Evolutionary conservation across 1,140 invertebrate species (phyloP).

Genomic region (Pollicipes pollicipes): DNA sequence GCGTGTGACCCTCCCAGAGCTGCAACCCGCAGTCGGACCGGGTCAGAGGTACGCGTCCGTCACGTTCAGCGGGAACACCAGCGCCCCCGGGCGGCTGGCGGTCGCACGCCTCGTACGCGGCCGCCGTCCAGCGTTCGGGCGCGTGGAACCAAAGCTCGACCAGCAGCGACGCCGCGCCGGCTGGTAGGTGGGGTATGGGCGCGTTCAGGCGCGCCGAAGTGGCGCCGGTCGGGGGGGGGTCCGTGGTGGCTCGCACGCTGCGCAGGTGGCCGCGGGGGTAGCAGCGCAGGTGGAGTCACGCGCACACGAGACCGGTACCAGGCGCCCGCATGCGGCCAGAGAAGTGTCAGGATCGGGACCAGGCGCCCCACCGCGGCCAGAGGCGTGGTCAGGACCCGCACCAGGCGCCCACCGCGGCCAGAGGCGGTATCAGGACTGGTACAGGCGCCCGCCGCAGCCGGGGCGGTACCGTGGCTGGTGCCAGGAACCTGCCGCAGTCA

Average conservation of each 20-base stretch:
- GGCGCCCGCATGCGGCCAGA: background rate
- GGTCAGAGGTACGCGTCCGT: background rate
- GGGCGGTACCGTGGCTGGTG: no score
- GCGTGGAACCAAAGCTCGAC: background rate
- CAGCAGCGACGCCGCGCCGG: background rate
- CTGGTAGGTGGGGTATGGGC: background rate
- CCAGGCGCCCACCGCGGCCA: no score
- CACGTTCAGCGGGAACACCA: background rate
- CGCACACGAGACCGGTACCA: background rate
- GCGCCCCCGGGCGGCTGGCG: background rate
- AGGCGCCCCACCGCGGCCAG: no score
- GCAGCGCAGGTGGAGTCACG: background rate
- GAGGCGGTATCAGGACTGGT: no score
- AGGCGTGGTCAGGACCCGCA: no score
- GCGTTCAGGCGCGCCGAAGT: background rate
- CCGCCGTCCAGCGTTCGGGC: background rate
- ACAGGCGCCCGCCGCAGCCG: no score
- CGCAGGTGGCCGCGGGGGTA: background rate
- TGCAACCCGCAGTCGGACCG: background rate
- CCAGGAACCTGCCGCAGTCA: no score
- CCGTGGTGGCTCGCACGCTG: background rate
- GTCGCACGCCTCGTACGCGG: background rate
- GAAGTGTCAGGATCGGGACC: no score
- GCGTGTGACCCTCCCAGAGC: background rate
- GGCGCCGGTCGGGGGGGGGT: background rate